Evolutionary conservation across 2,113 vertebrate genomes (phyloP).

Genomic region (Coreoperca whiteheadi): DNA sequence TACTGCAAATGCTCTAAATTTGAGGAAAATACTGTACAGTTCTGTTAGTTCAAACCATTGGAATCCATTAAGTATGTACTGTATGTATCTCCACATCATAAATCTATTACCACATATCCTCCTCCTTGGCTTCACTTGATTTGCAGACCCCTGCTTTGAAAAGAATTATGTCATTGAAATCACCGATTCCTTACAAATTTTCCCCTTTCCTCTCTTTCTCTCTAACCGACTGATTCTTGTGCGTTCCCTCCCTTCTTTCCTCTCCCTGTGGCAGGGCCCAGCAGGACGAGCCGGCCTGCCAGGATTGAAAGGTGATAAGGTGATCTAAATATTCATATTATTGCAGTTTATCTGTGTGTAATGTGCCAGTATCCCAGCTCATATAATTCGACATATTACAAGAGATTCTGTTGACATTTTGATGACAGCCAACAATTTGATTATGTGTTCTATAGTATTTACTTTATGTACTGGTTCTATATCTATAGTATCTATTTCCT

Average conservation of each 20-base stretch:
- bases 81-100: neutral
- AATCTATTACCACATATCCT: neutral
- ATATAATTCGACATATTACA: conserved; percentile 3
- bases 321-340: conserved; percentile 99
- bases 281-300: conserved; percentile 90
- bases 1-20: neutral
- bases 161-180: neutral
- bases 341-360: conserved; percentile 81
- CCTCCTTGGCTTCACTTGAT: neutral
- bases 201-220: neutral
- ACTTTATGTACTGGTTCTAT: neutral
- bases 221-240: conserved; percentile 13
- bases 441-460: neutral
- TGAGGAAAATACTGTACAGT: neutral
- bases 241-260: conserved; percentile 2
- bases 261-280: conserved; percentile 87
- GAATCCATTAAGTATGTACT: neutral
- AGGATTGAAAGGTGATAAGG: conserved; percentile 99
- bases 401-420: conserved; percentile 24
- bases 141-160: neutral
- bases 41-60: neutral
- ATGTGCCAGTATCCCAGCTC: conserved; percentile 36
- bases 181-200: neutral
- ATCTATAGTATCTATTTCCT: neutral
- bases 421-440: neutral